Evolutionary conservation across 2,888 invertebrate genomes (phyloP).

Genomic region (Cremastinae sp.): DNA sequence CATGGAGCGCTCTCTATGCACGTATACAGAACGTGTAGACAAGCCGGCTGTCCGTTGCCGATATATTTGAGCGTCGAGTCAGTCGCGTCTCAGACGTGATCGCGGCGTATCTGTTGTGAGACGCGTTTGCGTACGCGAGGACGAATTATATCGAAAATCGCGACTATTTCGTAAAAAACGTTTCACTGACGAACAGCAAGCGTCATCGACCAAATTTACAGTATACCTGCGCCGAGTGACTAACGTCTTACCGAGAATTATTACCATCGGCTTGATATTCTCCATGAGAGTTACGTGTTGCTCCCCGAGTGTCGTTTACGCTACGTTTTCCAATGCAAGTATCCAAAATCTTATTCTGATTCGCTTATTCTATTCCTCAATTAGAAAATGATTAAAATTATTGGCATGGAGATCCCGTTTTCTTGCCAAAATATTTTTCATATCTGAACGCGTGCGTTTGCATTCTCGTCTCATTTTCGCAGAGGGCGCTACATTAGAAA

Average conservation of each 20-base stretch:
- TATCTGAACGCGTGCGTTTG: too few species aligned
- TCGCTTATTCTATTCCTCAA: background rate
- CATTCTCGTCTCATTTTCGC: too few species aligned
- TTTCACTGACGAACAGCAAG: conserved; percentile 18
- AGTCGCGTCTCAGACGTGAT: conserved; percentile 28
- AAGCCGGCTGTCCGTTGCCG: conserved; percentile 1
- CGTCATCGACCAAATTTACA: conserved; percentile 24
- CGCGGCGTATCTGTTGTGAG: background rate
- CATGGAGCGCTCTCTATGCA: conserved; percentile 6
- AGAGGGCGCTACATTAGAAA: too few species aligned
- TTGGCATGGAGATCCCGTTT: background rate
- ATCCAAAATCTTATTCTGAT: background rate
- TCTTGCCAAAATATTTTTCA: too few species aligned
- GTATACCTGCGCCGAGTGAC: conserved; percentile 12
- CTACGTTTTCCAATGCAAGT: conserved; percentile 40
- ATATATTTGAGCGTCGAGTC: conserved; percentile 23
- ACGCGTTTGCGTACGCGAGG: background rate
- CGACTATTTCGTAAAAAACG: conserved; percentile 3
- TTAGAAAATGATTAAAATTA: background rate
- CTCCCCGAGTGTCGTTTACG: background rate
- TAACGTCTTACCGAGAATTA: conserved; percentile 1
- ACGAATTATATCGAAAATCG: conserved; percentile 14
- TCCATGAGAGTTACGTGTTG: conserved; percentile 32
- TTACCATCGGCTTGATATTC: conserved; percentile 14
- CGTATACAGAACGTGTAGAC: background rate